Evolutionary conservation across 2,797 vertebrate species (phyloP).

Genomic region (Xenentodon cancila): DNA sequence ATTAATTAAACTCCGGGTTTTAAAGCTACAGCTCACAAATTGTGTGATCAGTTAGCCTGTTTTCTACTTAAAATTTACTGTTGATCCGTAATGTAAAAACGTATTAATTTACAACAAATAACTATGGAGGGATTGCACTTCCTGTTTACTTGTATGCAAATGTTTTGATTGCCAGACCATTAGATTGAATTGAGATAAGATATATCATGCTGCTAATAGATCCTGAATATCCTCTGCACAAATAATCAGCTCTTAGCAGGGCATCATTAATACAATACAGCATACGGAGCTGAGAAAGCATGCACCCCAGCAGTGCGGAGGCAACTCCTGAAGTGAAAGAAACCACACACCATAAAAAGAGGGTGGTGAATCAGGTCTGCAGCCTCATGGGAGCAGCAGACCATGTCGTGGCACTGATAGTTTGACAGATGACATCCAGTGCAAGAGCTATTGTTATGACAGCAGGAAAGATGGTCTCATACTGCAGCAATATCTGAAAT

Average conservation of each 20-base stretch:
- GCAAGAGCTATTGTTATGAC: conserved; percentile 71
- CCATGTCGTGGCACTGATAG: conserved; percentile 61
- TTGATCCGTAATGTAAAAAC: conserved; percentile 63
- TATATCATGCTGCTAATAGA: conserved; percentile 40
- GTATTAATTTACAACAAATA: conserved; percentile 63
- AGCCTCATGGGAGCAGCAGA: conserved; percentile 56
- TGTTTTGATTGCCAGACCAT: conserved; percentile 66
- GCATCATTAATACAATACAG: conserved; percentile 39
- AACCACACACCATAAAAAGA: conserved; percentile 36
- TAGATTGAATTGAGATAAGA: conserved; percentile 72
- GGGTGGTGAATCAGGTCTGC: conserved; percentile 50
- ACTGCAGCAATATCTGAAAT: conserved; percentile 67
- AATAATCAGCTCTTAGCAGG: conserved; percentile 40
- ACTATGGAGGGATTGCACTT: conserved; percentile 38
- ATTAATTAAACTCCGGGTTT: background rate
- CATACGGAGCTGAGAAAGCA: conserved; percentile 16
- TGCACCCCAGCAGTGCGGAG: conserved; percentile 28
- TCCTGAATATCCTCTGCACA: conserved; percentile 48
- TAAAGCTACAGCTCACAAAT: conserved; percentile 4
- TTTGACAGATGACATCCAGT: conserved; percentile 72
- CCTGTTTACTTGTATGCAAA: conserved; percentile 62
- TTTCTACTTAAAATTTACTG: conserved; percentile 28
- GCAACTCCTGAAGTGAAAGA: conserved; percentile 47
- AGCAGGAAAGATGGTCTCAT: conserved; percentile 67
- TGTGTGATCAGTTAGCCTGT: conserved; percentile 2